These are phyloP conservation scores for Malachius bipustulatus DNA, from an alignment of 2,888 invertebrate genomes.

Conservation along the genomic window DNA sequence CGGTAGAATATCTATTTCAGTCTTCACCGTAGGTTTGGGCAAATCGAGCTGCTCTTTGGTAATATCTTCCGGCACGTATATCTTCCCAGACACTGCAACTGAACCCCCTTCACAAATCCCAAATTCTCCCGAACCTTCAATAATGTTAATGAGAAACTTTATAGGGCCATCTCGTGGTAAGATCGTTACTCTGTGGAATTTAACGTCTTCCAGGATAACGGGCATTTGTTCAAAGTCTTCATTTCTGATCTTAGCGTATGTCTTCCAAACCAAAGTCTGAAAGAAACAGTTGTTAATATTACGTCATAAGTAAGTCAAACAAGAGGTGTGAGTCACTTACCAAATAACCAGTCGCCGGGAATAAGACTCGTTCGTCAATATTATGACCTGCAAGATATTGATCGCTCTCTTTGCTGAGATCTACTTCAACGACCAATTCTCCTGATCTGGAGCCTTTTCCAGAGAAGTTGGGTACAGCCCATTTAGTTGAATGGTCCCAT, in stretches of 20 bases:
- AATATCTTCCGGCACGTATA: conserved; percentile 52
- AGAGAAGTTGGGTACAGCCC: conserved; percentile 72
- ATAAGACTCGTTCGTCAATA: conserved; percentile 87
- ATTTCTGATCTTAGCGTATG: conserved; percentile 68
- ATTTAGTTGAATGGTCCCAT: conserved; percentile 89
- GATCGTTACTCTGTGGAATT: conserved; percentile 88
- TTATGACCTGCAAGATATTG: conserved; percentile 72
- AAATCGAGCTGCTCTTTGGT: conserved; percentile 50
- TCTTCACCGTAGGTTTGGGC: conserved; percentile 33
- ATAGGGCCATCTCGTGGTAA: conserved; percentile 72
- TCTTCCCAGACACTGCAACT: conserved; percentile 69
- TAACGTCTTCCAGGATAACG: conserved; percentile 79
- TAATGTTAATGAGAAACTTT: conserved; percentile 71
- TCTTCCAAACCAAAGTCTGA: conserved; percentile 72
- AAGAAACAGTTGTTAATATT: too few relatives aligned
- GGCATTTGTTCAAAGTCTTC: conserved; percentile 65
- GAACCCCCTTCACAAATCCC: conserved; percentile 81
- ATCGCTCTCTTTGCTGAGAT: conserved; percentile 61
- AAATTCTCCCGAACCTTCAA: conserved; percentile 75
- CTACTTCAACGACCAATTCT: conserved; percentile 66
- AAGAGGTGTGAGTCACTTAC: conserved; percentile 39
- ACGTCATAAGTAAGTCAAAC: too few relatives aligned
- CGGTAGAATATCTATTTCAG: conserved; percentile 39
- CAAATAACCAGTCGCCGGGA: conserved; percentile 91
- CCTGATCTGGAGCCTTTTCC: conserved; percentile 52